Evolutionary conservation across 2,113 vertebrate genomes (phyloP).

Genomic region (Apistogramma diplotaenia): DNA sequence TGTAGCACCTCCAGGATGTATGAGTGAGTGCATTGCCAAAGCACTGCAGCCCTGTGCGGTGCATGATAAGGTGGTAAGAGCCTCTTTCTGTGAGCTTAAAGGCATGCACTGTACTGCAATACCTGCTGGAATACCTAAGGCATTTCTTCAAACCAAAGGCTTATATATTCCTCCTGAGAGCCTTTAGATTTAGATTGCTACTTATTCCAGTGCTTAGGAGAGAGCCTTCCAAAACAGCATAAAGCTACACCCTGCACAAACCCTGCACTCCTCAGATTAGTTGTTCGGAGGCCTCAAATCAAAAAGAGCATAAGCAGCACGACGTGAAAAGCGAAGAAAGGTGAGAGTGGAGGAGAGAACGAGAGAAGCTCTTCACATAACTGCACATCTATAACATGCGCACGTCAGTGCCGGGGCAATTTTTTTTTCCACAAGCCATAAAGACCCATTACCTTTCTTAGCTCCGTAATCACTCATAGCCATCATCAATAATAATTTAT

Average conservation of each 20-base stretch:
- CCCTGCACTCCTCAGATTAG: not conserved
- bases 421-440: constrained; percentile 4
- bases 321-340: not conserved
- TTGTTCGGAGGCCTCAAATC: not conserved
- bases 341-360: not conserved
- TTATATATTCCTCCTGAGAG: constrained; percentile 10
- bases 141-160: not conserved
- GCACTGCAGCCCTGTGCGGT: not conserved
- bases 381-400: not conserved
- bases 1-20: constrained; percentile 20
- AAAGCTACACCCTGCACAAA: not conserved
- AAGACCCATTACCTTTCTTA: constrained; percentile 15
- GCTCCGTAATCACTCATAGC: constrained; percentile 16
- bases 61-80: constrained; percentile 23
- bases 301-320: not conserved
- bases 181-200: constrained; percentile 1
- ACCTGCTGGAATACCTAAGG: constrained; percentile 11
- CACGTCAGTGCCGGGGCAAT: not conserved
- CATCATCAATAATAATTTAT: constrained; percentile 29
- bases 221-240: not conserved
- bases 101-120: not conserved
- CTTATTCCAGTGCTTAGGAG: not conserved
- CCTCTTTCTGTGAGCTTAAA: constrained; percentile 1
- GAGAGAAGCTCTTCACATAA: not conserved
- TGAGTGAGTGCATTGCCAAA: constrained; percentile 11